Evolutionary conservation across 2,888 invertebrate species (phyloP), one percentile per base, ranked within the genome.

Genomic region (Congeria kusceri): DNA sequence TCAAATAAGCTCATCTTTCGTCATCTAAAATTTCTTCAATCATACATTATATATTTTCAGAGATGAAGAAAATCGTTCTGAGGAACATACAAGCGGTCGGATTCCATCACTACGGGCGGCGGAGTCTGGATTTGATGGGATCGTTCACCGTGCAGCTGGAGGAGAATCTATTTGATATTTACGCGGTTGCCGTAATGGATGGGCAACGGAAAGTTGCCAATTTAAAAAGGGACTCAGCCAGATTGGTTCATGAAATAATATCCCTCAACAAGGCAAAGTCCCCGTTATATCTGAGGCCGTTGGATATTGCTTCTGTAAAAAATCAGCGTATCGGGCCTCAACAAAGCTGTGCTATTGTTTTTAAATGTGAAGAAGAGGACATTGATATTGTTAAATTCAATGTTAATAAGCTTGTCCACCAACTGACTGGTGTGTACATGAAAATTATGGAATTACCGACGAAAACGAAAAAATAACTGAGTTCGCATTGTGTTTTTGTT

Each of bases 381-480:
- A n/a, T n/a, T n/a, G n/a, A n/a, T n/a, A n/a, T n/a, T n/a, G n/a
- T n/a, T n/a, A n/a, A n/a, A n/a, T n/a, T n/a, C n/a, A n/a, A n/a
- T n/a, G n/a, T n/a, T n/a, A n/a, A n/a, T n/a, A n/a, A n/a, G n/a
- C n/a, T n/a, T n/a, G n/a, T n/a, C n/a, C n/a, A n/a, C n/a, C n/a
- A 25, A 15, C 23, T n/a, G n/a, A n/a, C n/a, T n/a, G n/a, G 61
- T 61, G 11, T 61, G 7, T 61, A 61, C 20, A 20, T 61, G n/a
- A 61, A 61, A 32, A 7, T 61, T 20, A 29, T 61, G 61, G 29
- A 61, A 61, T 61, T 61, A 32, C 32, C 61, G n/a, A 9, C 13
- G 3, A 61, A 61, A 18, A 9, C 7, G 9, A 56, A 56, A 9
- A n/a, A n/a, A n/a, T n/a, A n/a, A 58, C 58, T 15, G 11, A 29